Evolutionary conservation across 2,888 invertebrate species (phyloP), one percentile per base, ranked within the genome.

Genomic region (Pheosia gnoma): DNA sequence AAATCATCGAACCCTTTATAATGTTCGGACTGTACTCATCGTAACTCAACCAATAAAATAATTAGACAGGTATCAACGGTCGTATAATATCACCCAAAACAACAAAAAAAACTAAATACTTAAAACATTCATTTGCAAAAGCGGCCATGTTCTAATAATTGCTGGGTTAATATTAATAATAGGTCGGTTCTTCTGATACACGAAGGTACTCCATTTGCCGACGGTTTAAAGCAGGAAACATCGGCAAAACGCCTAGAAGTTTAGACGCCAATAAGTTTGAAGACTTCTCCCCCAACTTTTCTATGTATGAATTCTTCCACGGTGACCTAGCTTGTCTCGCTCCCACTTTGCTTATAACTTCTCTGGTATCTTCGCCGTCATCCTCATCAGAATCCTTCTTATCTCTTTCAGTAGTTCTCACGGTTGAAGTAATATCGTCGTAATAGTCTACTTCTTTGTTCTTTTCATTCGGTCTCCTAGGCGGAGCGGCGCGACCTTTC

Each of bases 381-480:
- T 86, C 84, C 59, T 82, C 81, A 10, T 81, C 81, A 7, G 63
- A 13, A 3, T 78, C 75, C 13, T 67, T 68, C 8, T 51, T 63
- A 4, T 70, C 60, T 58, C 76, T 79, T 57, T 75, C 75, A 37
- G 73, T 53, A 11, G 57, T 53, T 61, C 71, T 80, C 5, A 75
- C 75, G 25, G 78, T 81, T 36, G 75, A 25, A 25, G 25, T 74
- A 3, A 66, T 56, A 38, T 85, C 81, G 47, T 86, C 88, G 38
- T 88, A 86, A 65, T 87, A 85, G 60, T 87, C 86, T 13, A 84
- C 80, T 53, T 81, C 76, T 58, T 75, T 82, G 49, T 68, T 66
- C 57, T 77, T 80, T 6, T 80, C 69, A 1, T 62, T 68, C 36
- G 65, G 57, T 70, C 82, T 83, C 53, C 70, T 80, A 7, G 60